phyloP scores from a whole-genome alignment of 2,113 vertebrate genomes.

The Dunckerocampus dactyliophorus region DNA sequence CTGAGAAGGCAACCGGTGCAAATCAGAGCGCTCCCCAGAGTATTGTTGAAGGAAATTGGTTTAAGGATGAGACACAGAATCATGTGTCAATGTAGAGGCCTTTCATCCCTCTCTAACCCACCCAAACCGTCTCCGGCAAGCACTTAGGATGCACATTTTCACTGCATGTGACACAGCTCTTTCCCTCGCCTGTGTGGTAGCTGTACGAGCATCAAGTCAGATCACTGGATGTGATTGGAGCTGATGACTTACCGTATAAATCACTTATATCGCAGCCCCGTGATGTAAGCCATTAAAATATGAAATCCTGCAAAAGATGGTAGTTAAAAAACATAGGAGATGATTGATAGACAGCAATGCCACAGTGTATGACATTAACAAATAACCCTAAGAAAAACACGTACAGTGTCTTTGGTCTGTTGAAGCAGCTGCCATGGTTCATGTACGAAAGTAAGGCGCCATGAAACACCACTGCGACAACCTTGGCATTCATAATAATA shows the following conservation, averaged over 20 bases:
- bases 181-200: neutral
- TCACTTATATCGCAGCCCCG: slow-evolving; percentile 65
- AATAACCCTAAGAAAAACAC: slow-evolving; percentile 54
- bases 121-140: slow-evolving; percentile 25
- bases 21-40: slow-evolving; percentile 64
- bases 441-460: slow-evolving; percentile 34
- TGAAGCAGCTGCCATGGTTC: slow-evolving; percentile 51
- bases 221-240: slow-evolving; percentile 63
- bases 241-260: slow-evolving; percentile 68
- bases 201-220: slow-evolving; percentile 25
- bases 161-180: slow-evolving; percentile 27
- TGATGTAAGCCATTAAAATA: slow-evolving; percentile 67
- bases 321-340: slow-evolving; percentile 56
- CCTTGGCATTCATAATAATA: slow-evolving; percentile 25
- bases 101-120: slow-evolving; percentile 27
- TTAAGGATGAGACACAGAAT: slow-evolving; percentile 59
- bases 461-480: slow-evolving; percentile 20
- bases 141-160: slow-evolving; percentile 41
- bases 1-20: slow-evolving; percentile 56
- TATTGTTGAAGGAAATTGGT: slow-evolving; percentile 62
- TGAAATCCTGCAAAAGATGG: slow-evolving; percentile 43
- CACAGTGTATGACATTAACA: slow-evolving; percentile 32
- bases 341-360: slow-evolving; percentile 60
- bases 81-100: slow-evolving; percentile 50
- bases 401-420: slow-evolving; percentile 34